phyloP scores from a whole-genome alignment of 2,113 vertebrate genomes.

The Muntiacus reevesi region DNA sequence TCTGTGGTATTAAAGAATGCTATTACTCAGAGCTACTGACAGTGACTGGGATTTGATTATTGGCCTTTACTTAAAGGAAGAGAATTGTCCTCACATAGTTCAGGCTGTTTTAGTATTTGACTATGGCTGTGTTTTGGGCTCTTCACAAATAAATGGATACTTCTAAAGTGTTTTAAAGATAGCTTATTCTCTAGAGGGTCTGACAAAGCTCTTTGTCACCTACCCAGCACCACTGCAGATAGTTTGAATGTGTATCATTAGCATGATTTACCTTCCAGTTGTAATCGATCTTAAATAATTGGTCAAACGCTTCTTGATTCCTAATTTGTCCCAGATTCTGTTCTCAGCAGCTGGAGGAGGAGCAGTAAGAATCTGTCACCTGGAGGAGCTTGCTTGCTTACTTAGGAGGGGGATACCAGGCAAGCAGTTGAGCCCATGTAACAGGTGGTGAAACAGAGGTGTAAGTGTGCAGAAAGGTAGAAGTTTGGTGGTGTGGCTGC shows the following conservation, averaged over 20 bases:
- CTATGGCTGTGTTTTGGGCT: background rate
- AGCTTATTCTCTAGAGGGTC: background rate
- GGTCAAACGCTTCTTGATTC: background rate
- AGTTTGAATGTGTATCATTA: too few species aligned
- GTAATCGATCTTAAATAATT: too few species aligned
- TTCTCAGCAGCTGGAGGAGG: background rate
- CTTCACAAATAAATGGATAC: too few species aligned
- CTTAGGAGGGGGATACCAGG: too few species aligned
- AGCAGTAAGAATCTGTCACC: background rate
- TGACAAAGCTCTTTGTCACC: too few species aligned
- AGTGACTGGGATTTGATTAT: conserved; percentile 9
- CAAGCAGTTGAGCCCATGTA: background rate
- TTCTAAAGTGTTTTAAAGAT: background rate
- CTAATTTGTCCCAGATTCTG: background rate
- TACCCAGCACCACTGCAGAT: too few species aligned
- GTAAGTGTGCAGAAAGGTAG: background rate
- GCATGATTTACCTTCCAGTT: too few species aligned
- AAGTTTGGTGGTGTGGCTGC: background rate
- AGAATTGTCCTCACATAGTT: background rate
- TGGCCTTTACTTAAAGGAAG: conserved; percentile 15
- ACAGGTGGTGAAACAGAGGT: background rate
- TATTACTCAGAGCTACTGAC: background rate
- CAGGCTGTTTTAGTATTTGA: conserved; percentile 31
- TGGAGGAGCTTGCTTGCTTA: background rate
- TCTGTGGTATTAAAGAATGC: conserved; percentile 17